Evolutionary conservation across 37 sponge, comb jelly and placozoan genomes (phyloP), one percentile per base, ranked within the genome.

Genomic region (Beroe ovata): DNA sequence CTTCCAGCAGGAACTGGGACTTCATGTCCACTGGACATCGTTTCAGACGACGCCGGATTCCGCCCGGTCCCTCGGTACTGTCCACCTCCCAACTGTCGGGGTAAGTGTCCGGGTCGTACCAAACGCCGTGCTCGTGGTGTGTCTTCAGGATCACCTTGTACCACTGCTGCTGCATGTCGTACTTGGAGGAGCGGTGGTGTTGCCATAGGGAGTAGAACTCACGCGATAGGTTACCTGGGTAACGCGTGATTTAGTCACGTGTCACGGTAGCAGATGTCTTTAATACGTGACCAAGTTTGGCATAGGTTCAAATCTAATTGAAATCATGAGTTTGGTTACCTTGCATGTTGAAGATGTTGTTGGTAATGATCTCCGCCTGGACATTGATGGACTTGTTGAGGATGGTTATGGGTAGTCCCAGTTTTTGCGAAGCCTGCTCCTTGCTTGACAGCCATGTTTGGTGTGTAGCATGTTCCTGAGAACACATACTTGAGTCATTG

Each of bases 121-220:
- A 77, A 21, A 42, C 54, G 21, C 54, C 84, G 29, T 77, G 84
- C 28, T 39, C 38, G 29, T 77, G 84, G 47, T 42, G 20, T 4
- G 84, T 77, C 54, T 42, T 39, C 47, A 77, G 84, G 42, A 77
- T 77, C 33, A 77, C 38, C 84, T 77, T 77, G 47, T 77, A 77
- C 84, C 84, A 77, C 47, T 77, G 84, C 47, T 77, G 84, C 28
- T 39, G 41, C 54, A 77, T 77, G 47, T 77, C 84, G 54, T 77
- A 35, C 33, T 77, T 77, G 3, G 54, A 25, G 22, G 84, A 77
- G 47, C 84, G 84, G 54, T 26, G 41, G 54, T 77, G 84, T 40
- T 77, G 84, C 84, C 84, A 77, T 4, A 21, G 42, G 41, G 84
- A 77, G 84, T 77, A 77, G 84, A 77, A 77, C 47, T 77, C 84